A percentile compares a stretch with the other conserved stretches of the same genome.
These are phyloP conservation scores for Eubasilissa regina DNA, from an alignment of 1,140 invertebrate species.

Conservation along the genomic window DNA sequence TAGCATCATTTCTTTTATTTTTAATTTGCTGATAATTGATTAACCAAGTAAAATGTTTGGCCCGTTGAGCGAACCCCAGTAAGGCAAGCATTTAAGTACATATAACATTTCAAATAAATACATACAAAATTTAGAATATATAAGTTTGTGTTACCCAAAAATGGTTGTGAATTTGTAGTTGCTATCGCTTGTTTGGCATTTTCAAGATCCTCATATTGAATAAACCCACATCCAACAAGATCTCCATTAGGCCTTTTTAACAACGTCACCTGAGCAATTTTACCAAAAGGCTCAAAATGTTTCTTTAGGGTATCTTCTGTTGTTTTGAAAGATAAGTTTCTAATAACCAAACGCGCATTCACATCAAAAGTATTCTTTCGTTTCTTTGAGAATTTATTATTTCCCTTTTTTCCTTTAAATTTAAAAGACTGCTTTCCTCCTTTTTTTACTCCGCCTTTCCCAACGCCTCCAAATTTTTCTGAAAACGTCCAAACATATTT, in stretches of 20 bases:
- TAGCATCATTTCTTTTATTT: no score
- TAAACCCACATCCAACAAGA: slow-evolving; percentile 79
- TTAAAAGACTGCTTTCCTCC: slow-evolving; percentile 46
- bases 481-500: slow-evolving; percentile 14
- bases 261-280: slow-evolving; percentile 77
- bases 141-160: slow-evolving; percentile 45
- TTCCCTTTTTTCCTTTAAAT: slow-evolving; percentile 43
- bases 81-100: no score
- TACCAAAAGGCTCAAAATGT: slow-evolving; percentile 77
- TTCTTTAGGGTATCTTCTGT: slow-evolving; percentile 75
- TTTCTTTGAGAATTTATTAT: slow-evolving; percentile 43
- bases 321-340: slow-evolving; percentile 72
- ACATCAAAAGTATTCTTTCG: slow-evolving; percentile 49
- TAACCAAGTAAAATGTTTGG: no score
- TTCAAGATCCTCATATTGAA: slow-evolving; percentile 68
- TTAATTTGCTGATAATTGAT: no score
- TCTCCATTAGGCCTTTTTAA: slow-evolving; percentile 78
- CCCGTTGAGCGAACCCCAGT: no score
- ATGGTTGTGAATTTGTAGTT: slow-evolving; percentile 51
- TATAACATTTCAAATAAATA: no score
- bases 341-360: slow-evolving; percentile 64
- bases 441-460: slow-evolving; percentile 33
- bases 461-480: slow-evolving; percentile 28
- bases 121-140: no score
- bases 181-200: slow-evolving; percentile 49